phyloP scores from a whole-genome alignment of 2,888 invertebrate species.

The Andricus quercusramuli region DNA sequence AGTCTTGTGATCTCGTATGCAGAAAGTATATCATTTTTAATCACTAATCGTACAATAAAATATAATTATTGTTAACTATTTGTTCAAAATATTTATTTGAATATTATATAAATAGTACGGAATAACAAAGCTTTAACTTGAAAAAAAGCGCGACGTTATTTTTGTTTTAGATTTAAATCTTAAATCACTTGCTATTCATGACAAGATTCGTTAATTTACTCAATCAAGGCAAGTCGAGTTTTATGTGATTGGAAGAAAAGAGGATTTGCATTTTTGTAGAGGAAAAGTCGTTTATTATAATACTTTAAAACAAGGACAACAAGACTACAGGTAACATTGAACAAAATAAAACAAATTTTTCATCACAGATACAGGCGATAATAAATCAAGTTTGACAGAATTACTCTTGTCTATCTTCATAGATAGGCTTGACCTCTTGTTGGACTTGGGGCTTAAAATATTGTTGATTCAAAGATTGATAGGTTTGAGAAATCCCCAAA shows the following conservation, averaged over 20 bases:
- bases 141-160: background rate
- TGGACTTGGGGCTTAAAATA: background rate
- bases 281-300: background rate
- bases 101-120: background rate
- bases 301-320: background rate
- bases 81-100: background rate
- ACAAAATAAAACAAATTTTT: background rate
- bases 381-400: background rate
- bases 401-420: constrained; percentile 21
- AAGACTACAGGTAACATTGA: background rate
- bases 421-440: background rate
- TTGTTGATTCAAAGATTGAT: background rate
- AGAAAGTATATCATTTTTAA: constrained; percentile 12
- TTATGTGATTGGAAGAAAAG: background rate
- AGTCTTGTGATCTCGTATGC: constrained; percentile 3
- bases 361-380: background rate
- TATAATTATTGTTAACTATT: background rate
- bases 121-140: background rate
- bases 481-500: background rate
- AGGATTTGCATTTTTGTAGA: background rate
- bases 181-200: no score
- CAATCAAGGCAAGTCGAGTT: no score
- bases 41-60: constrained; percentile 29
- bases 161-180: no score
- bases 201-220: no score